Percentiles rank a stretch among this genome's conserved stretches.
Evolutionary conservation across 2,113 vertebrate species (phyloP).

Genomic region (Aphyosemion australe): DNA sequence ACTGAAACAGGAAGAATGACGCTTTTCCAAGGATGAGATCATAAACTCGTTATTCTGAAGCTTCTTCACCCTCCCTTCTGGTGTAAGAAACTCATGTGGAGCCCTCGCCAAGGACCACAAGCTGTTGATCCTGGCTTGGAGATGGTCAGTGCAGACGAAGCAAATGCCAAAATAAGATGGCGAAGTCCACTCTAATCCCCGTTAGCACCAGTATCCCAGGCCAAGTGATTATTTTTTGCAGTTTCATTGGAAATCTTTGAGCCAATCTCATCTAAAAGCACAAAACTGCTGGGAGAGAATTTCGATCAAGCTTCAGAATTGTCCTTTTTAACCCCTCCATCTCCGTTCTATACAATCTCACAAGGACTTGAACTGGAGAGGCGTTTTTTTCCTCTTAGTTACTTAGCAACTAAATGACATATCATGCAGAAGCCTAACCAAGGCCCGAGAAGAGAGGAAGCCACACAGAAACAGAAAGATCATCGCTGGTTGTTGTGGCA

Average conservation of each 20-base stretch:
- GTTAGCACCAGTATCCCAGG: neutral
- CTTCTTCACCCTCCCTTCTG: constrained; percentile 24
- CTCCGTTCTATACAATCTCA: neutral
- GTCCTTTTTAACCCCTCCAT: neutral
- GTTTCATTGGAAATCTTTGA: neutral
- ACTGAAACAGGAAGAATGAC: neutral
- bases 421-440: constrained; percentile 1
- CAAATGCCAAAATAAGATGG: constrained; percentile 15
- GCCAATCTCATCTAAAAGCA: constrained; percentile 7
- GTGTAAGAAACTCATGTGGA: constrained; percentile 22
- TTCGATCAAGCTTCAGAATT: neutral
- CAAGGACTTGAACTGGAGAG: constrained; percentile 5
- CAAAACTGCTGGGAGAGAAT: neutral
- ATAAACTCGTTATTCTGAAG: constrained; percentile 10
- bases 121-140: constrained; percentile 23
- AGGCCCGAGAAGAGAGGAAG: neutral
- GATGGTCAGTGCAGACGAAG: constrained; percentile 11
- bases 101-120: constrained; percentile 33
- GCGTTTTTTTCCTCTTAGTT: constrained; percentile 38
- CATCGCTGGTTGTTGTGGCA: constrained; percentile 1
- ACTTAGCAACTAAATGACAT: constrained; percentile 49
- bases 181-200: constrained; percentile 27
- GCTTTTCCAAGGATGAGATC: constrained; percentile 4
- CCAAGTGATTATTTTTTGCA: constrained; percentile 15
- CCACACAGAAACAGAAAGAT: constrained; percentile 1